Conservation (phyloP, 2,888 invertebrate genomes). For the Achlya flavicornis region DNA sequence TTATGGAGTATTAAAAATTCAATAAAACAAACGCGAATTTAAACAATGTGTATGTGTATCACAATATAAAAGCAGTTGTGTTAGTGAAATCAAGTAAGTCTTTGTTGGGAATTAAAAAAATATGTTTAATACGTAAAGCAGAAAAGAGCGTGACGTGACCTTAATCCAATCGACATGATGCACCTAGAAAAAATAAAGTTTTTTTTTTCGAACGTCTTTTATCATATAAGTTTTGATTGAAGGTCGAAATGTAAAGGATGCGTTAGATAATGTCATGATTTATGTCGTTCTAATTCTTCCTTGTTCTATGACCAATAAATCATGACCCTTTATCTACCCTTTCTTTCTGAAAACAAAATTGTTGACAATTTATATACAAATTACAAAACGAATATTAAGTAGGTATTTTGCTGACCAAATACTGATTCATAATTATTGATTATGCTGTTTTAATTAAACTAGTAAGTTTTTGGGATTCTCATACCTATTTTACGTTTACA, state of each 20-base stretch:
- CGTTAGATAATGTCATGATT: not conserved
- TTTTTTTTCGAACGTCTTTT: not conserved
- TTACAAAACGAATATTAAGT: too few species aligned
- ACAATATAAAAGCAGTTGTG: constrained; percentile 18
- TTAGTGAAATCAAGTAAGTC: constrained; percentile 40
- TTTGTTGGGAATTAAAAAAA: constrained; percentile 31
- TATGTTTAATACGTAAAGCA: not conserved
- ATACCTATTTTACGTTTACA: too few species aligned
- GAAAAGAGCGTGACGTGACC: not conserved
- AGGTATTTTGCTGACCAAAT: too few species aligned
- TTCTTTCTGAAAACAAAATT: too few species aligned
- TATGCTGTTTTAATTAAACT: too few species aligned
- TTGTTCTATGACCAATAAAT: not conserved
- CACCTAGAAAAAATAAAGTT: not conserved
- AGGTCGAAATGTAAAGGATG: not conserved
- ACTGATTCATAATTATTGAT: too few species aligned
- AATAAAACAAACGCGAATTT: constrained; percentile 30
- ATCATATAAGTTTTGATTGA: not conserved
- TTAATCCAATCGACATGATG: not conserved
- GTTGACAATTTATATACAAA: too few species aligned
- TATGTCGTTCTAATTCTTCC: not conserved
- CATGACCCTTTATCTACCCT: too few species aligned
- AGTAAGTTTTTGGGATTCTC: too few species aligned
- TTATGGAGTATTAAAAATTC: constrained; percentile 20
- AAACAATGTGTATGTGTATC: constrained; percentile 26